Percentiles rank a stretch among this genome's conserved stretches.
Evolutionary conservation across 1,140 invertebrate genomes (phyloP).

Genomic region (Sinonovacula constricta): DNA sequence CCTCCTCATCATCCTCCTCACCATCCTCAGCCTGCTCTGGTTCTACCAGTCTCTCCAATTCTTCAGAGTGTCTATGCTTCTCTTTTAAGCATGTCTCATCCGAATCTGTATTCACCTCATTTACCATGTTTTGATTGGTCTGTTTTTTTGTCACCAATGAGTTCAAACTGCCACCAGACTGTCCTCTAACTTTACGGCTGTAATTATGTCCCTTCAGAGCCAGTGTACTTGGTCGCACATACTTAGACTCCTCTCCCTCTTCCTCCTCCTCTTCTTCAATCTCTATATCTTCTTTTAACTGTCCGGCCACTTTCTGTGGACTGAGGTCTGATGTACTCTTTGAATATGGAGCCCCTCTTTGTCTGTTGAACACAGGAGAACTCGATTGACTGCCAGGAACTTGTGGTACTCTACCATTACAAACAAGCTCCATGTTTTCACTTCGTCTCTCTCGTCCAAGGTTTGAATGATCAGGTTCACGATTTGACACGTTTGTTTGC

Average conservation of each 20-base stretch:
- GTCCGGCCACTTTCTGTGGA: slow-evolving; percentile 52
- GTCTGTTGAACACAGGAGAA: slow-evolving; percentile 31
- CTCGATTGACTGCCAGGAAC: neutral
- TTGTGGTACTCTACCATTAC: neutral
- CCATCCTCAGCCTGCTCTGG: neutral
- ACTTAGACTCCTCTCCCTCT: slow-evolving; percentile 29
- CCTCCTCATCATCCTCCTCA: slow-evolving; percentile 4
- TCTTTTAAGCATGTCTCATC: no score
- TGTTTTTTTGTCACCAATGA: slow-evolving; percentile 19
- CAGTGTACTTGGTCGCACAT: slow-evolving; percentile 67
- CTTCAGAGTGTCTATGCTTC: neutral
- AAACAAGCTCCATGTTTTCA: slow-evolving; percentile 14
- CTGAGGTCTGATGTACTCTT: slow-evolving; percentile 68
- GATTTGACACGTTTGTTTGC: slow-evolving; percentile 4
- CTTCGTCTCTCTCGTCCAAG: neutral
- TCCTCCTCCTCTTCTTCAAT: slow-evolving; percentile 50
- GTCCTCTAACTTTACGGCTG: slow-evolving; percentile 8
- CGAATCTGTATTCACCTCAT: neutral
- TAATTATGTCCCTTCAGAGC: slow-evolving; percentile 73
- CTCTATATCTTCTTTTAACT: slow-evolving; percentile 48
- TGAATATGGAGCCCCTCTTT: slow-evolving; percentile 54
- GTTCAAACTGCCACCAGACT: slow-evolving; percentile 5
- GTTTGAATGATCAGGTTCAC: neutral
- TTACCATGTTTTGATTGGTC: slow-evolving; percentile 36
- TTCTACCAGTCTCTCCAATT: neutral